A percentile compares a stretch with the other conserved stretches of the same genome.
Evolutionary conservation across 2,797 vertebrate genomes (phyloP).

Genomic region (Acanthiza pusilla): DNA sequence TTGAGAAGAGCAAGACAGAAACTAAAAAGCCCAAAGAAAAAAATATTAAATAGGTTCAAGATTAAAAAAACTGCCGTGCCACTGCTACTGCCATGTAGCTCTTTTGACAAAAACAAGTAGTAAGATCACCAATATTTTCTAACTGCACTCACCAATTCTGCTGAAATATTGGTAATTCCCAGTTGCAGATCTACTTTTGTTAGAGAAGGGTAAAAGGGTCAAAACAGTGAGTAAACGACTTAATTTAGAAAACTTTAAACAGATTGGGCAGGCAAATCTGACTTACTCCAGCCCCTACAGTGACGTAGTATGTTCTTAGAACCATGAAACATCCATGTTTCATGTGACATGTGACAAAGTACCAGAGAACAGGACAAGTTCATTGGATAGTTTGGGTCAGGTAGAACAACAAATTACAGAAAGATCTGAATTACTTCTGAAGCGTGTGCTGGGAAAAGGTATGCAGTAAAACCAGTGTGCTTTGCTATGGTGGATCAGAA

Average conservation of each 20-base stretch:
- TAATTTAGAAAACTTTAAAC: neutral
- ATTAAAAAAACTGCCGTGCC: rapidly evolving
- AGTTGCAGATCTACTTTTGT: neutral
- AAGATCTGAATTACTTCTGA: neutral
- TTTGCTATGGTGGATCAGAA: neutral
- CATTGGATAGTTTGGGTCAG: neutral
- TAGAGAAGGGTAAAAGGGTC: neutral
- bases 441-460: neutral
- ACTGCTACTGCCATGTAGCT: neutral
- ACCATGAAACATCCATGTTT: neutral
- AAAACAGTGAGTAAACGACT: neutral
- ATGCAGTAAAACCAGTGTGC: neutral
- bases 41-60: neutral
- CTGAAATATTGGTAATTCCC: neutral
- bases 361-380: neutral
- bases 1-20: neutral
- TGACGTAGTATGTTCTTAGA: neutral
- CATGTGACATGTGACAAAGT: neutral
- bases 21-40: neutral
- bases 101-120: neutral
- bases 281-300: neutral
- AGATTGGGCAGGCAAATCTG: neutral
- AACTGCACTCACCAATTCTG: neutral
- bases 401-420: neutral
- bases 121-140: neutral